Evolutionary conservation across 2,888 invertebrate species (phyloP).

Genomic region (Callyntrura guangdongensis): DNA sequence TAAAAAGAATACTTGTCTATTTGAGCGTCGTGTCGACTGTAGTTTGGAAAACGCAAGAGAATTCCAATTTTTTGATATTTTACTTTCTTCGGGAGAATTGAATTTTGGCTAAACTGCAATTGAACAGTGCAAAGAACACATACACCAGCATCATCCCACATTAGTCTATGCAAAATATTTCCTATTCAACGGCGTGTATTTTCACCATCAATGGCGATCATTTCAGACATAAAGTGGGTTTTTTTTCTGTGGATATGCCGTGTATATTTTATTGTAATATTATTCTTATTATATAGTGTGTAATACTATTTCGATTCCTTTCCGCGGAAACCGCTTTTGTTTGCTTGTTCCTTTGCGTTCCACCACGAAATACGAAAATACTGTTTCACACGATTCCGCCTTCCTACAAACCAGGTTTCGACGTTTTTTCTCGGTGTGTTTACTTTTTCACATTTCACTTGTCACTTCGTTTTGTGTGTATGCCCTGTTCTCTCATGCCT

Average conservation of each 20-base stretch:
- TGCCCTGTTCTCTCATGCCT: not conserved
- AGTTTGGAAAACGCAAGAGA: not conserved
- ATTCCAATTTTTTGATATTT: constrained; percentile 30
- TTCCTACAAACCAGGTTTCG: not conserved
- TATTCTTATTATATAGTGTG: not conserved
- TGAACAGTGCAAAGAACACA: not conserved
- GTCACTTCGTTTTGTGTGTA: constrained; percentile 40
- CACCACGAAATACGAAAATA: constrained; percentile 1
- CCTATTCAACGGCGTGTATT: constrained; percentile 26
- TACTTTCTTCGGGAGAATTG: not conserved
- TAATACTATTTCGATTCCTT: not conserved
- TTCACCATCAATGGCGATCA: constrained; percentile 9
- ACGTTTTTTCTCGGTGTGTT: constrained; percentile 30
- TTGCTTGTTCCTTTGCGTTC: not conserved
- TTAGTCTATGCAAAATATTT: too few species aligned
- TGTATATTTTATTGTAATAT: not conserved
- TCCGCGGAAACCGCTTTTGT: not conserved
- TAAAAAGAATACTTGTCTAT: constrained; percentile 32
- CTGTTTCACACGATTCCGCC: not conserved
- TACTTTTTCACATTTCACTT: constrained; percentile 76
- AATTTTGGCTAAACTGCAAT: constrained; percentile 11
- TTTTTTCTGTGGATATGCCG: not conserved
- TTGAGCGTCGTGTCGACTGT: constrained; percentile 7
- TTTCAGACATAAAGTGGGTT: not conserved
- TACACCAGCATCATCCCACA: too few species aligned